Evolutionary conservation across 1,140 invertebrate genomes (phyloP).

Genomic region (Protaetia brevitarsis): DNA sequence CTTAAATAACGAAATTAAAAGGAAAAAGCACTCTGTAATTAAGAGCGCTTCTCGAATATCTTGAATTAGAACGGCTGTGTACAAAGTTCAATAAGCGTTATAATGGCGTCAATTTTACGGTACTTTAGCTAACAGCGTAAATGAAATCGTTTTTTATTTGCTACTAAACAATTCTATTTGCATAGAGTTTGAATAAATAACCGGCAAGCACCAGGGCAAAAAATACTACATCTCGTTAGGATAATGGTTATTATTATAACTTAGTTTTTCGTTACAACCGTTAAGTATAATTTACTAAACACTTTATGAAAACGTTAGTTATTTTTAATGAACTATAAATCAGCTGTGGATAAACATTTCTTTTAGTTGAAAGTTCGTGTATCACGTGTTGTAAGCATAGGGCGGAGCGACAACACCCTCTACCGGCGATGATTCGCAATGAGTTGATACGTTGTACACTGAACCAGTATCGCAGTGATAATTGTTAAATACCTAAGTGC

Average conservation of each 20-base stretch:
- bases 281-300: too few species aligned
- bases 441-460: too few species aligned
- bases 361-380: too few species aligned
- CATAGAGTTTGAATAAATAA: constrained; percentile 3
- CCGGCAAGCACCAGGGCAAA: neutral
- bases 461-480: too few species aligned
- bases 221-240: neutral
- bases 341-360: too few species aligned
- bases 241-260: neutral
- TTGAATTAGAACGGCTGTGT: neutral
- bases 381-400: too few species aligned
- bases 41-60: neutral
- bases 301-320: too few species aligned
- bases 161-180: neutral
- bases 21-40: neutral
- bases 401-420: too few species aligned
- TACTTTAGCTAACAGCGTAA: neutral
- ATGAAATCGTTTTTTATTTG: neutral
- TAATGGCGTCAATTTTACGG: constrained; percentile 8
- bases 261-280: neutral
- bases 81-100: neutral
- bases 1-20: neutral
- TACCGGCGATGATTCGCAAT: too few species aligned
- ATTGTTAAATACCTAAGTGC: too few species aligned
- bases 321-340: too few species aligned